A percentile compares a stretch with the other conserved stretches of the same genome.
These are phyloP conservation scores for Eucidaris tribuloides DNA, from an alignment of 35 echinoderm and acorn worm genomes.

Conservation along the genomic window DNA sequence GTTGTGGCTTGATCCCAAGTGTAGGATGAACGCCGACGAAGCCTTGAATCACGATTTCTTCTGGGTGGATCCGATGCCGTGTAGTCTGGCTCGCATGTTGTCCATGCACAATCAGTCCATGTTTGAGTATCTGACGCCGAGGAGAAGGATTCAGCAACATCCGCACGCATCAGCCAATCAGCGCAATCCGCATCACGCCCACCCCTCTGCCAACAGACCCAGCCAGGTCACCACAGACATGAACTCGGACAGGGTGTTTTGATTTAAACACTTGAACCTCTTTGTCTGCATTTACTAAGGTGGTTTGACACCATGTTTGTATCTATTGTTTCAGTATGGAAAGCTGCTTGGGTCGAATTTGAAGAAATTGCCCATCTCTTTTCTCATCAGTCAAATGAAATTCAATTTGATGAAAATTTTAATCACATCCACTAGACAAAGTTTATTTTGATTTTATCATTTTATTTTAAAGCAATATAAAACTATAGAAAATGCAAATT, in stretches of 20 bases:
- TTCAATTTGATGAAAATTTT: too few species aligned
- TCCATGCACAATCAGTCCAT: slow-evolving; percentile 86
- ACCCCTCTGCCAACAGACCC: slow-evolving; percentile 19
- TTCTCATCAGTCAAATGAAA: too few species aligned
- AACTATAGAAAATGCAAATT: too few species aligned
- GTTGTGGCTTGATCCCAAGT: slow-evolving; percentile 65
- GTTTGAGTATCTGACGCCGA: slow-evolving; percentile 91
- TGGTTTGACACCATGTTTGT: too few species aligned
- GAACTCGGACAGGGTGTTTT: slow-evolving; percentile 55
- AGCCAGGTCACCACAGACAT: slow-evolving; percentile 2
- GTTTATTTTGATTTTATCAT: too few species aligned
- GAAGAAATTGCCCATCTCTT: too few species aligned
- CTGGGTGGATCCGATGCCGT: slow-evolving; percentile 88
- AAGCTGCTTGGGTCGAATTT: too few species aligned
- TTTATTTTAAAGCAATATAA: too few species aligned
- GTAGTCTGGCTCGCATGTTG: slow-evolving; percentile 69
- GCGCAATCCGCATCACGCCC: slow-evolving; percentile 5
- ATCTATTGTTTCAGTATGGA: too few species aligned
- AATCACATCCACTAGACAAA: too few species aligned
- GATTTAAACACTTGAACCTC: too few species aligned
- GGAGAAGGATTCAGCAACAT: slow-evolving; percentile 46
- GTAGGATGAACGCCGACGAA: slow-evolving; percentile 57
- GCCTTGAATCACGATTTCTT: slow-evolving; percentile 98
- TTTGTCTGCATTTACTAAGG: too few species aligned
- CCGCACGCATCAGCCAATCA: slow-evolving; percentile 9